Percentiles rank a stretch among this genome's conserved stretches.
Evolutionary conservation across 2,113 vertebrate genomes (phyloP).

Genomic region (Callipepla californica): DNA sequence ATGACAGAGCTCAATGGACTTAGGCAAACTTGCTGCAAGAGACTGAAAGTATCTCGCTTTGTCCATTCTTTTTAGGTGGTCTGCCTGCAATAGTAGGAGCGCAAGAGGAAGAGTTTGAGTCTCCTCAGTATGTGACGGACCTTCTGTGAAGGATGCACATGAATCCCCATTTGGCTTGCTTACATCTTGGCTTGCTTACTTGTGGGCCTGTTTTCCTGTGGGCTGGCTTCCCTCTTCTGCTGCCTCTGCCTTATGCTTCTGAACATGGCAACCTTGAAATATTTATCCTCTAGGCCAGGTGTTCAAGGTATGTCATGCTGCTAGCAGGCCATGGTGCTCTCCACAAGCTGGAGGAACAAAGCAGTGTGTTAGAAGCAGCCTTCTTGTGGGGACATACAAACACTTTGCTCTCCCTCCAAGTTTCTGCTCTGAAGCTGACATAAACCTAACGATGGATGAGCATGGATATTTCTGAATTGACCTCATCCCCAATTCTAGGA

Average conservation of each 20-base stretch:
- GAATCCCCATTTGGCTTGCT: not conserved
- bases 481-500: too few species aligned
- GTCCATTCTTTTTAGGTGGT: slow-evolving; percentile 74
- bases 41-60: not conserved
- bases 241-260: not conserved
- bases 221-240: not conserved
- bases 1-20: not conserved
- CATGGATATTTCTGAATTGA: too few species aligned
- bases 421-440: too few species aligned
- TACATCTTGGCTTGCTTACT: too few species aligned
- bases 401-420: too few species aligned
- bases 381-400: not conserved
- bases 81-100: slow-evolving; percentile 82
- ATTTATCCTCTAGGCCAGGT: not conserved
- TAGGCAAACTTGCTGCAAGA: not conserved
- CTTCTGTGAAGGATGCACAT: not conserved
- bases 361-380: not conserved
- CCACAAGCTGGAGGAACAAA: not conserved
- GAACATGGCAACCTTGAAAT: not conserved
- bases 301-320: too few species aligned
- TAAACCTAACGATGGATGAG: too few species aligned
- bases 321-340: not conserved
- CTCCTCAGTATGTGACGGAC: slow-evolving; percentile 88
- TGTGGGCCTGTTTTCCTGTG: not conserved
- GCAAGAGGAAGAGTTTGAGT: slow-evolving; percentile 76